Percentiles rank a stretch among this genome's conserved stretches.
These are phyloP conservation scores for Reticulitermes lucifugus DNA, from an alignment of 2,888 invertebrate species.

Conservation along the genomic window DNA sequence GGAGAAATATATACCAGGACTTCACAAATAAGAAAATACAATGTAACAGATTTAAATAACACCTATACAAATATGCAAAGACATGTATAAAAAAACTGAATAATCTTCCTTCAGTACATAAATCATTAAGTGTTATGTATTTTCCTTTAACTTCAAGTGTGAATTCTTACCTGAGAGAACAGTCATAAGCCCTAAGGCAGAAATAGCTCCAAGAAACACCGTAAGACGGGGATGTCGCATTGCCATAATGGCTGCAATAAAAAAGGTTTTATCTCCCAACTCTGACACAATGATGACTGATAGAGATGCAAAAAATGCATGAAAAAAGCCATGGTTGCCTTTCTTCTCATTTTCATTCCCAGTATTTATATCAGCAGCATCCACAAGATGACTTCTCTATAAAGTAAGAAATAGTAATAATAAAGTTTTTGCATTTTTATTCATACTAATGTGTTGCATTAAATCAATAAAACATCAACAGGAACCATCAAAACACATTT, in stretches of 20 bases:
- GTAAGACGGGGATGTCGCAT: conserved; percentile 95
- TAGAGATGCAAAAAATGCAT: conserved; percentile 94
- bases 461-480: too few species aligned
- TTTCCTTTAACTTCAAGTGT: too few species aligned
- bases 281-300: conserved; percentile 98
- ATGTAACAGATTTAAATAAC: too few species aligned
- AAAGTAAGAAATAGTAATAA: neutral
- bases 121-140: too few species aligned
- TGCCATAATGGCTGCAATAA: conserved; percentile 99
- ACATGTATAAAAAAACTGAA: too few species aligned
- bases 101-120: too few species aligned
- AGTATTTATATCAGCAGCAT: conserved; percentile 44
- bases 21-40: too few species aligned
- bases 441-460: too few species aligned
- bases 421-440: too few species aligned
- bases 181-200: conserved; percentile 93
- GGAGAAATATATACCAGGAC: too few species aligned
- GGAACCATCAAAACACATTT: too few species aligned
- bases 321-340: conserved; percentile 81
- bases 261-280: conserved; percentile 98
- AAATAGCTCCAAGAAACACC: conserved; percentile 94
- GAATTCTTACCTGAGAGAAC: conserved; percentile 79
- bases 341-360: conserved; percentile 29
- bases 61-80: too few species aligned
- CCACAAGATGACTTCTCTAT: conserved; percentile 45